Conservation (phyloP, 2,797 vertebrate species). For the Myiotriccus ornatus region DNA sequence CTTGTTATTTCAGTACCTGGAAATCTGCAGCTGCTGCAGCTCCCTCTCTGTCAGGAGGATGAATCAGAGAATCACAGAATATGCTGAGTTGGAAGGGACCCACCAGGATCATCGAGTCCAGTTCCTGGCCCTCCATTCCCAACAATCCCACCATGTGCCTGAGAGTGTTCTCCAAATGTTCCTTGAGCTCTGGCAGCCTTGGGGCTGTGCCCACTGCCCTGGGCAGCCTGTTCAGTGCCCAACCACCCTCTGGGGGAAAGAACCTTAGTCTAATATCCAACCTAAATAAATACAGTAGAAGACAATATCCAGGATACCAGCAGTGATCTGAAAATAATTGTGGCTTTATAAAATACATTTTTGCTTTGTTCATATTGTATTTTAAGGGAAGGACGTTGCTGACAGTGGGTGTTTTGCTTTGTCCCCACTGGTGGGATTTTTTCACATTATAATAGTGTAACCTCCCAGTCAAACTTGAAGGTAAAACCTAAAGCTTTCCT, state of each 20-base stretch:
- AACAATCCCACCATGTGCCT: too few relatives aligned
- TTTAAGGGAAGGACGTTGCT: neutral
- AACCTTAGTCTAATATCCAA: too few relatives aligned
- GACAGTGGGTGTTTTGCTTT: neutral
- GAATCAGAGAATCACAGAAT: too few relatives aligned
- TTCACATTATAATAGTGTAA: neutral
- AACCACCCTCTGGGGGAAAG: too few relatives aligned
- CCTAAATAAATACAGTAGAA: neutral
- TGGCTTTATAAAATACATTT: neutral
- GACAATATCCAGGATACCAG: neutral
- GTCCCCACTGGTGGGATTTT: fast-evolving
- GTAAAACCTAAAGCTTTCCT: neutral
- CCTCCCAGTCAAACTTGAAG: neutral
- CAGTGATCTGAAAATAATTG: neutral
- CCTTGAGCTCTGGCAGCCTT: too few relatives aligned
- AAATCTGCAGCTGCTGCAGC: neutral
- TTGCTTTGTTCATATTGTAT: neutral
- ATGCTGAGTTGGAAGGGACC: too few relatives aligned
- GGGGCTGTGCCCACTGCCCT: too few relatives aligned
- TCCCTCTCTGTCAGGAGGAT: neutral
- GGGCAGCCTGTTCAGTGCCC: too few relatives aligned
- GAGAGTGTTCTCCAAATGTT: too few relatives aligned
- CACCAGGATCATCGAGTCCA: too few relatives aligned
- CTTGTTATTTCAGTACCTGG: neutral
- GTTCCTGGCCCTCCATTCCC: too few relatives aligned